A percentile compares a stretch with the other conserved stretches of the same genome.
Evolutionary conservation across 2,113 vertebrate genomes (phyloP).

Genomic region (Corythoichthys intestinalis): DNA sequence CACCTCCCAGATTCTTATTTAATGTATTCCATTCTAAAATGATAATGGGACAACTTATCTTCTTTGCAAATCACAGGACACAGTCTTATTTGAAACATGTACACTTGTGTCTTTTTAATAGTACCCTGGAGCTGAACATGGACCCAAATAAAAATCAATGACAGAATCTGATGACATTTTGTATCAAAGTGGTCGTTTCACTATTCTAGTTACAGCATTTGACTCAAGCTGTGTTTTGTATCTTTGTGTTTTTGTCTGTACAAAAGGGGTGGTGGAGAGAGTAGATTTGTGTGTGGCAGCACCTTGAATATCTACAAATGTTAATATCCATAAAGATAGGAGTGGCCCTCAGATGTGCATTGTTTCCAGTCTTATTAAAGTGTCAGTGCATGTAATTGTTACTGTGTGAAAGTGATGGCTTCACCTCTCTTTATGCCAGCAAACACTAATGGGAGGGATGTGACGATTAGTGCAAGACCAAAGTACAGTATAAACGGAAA

Average conservation of each 20-base stretch:
- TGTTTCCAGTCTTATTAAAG: conserved; percentile 31
- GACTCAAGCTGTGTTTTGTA: not conserved
- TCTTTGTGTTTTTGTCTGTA: not conserved
- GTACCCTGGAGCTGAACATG: not conserved
- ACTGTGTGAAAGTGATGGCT: conserved; percentile 49
- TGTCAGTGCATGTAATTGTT: conserved; percentile 34
- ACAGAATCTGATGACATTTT: not conserved
- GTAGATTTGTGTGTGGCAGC: not conserved
- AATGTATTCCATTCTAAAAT: not conserved
- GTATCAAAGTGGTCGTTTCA: not conserved
- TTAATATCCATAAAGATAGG: conserved; percentile 26
- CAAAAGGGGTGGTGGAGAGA: not conserved
- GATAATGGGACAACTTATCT: not conserved
- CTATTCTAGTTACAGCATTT: not conserved
- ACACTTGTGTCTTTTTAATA: not conserved
- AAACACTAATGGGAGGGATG: not conserved
- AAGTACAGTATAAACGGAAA: not conserved
- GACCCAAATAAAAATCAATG: not conserved
- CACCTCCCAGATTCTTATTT: not conserved
- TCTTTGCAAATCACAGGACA: not conserved
- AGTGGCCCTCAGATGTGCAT: conserved; percentile 34
- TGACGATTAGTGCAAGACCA: not conserved
- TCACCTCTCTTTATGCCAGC: conserved; percentile 24
- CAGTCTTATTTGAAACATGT: not conserved
- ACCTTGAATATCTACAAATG: conserved; percentile 5